Base-by-base conservation (phyloP, 2,113 vertebrate genomes). In the Pycnonotus jocosus region DNA sequence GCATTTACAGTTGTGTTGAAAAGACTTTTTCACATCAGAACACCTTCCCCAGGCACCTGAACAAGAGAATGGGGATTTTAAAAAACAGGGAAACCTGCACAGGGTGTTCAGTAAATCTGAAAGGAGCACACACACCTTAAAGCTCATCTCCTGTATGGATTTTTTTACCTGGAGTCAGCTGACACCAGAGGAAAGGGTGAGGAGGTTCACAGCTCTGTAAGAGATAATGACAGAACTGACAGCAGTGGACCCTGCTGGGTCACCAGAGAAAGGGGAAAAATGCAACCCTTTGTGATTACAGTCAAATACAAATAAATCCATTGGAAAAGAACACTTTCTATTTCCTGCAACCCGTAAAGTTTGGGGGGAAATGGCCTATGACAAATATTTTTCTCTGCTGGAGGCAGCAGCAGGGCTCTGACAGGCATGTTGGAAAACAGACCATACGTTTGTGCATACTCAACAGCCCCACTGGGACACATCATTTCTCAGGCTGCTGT, bases 401-500 rank as follows among this genome's bases (percentile, higher is more conserved):
- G 96, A 93, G 90, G 92, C 88, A 95, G 89, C 94, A 95, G 96
- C 95, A 51, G 88, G 92, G 88, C 71, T 97, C 91, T 86, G 91
- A 88, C 72, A 95, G 91, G 83, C 91, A 86, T 3, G 7, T 3
- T 74, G 91, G 94, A 93, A 96, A 93, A 96, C 94, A 97, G 88
- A 92, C 73, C 88, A 74, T 78, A 94, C 64, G 10, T 92, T 77
- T 93, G 95, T 96, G 86, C 88, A 91, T 91, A 86, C 91, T 86
- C 94, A 92, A 88, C 86, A 94, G 86, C 80, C 80, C 95, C 80
- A 86, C 51, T 74, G 95, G 94, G 94, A 96, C 12, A 86, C 94
- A 74, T 94, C 38, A 92, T 88, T 94, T 50, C 92, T 95, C 80
- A 68, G 91, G 71, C 92, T 94, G 95, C 91, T 1, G 1, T 70